Base-by-base conservation (phyloP, 2,797 vertebrate species). In the Megalops cyprinoides region DNA sequence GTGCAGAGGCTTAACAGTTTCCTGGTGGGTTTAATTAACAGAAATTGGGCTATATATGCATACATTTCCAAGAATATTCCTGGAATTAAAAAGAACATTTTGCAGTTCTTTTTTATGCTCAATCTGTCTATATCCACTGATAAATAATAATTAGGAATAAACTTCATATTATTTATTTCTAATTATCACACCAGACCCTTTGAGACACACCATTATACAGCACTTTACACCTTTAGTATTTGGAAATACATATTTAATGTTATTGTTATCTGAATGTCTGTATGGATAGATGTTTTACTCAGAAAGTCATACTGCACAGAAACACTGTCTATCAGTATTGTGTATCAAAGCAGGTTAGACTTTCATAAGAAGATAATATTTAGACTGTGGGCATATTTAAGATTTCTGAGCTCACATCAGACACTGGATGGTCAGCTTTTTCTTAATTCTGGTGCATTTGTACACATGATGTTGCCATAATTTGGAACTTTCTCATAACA, bases 21-120 rank as follows among this genome's bases (percentile, higher is more conserved):
- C 82, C 83, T 83, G 74, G 79, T 80, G 81, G 83, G 86, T 90
- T 88, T 91, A 87, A 89, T 83, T 81, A 86, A 81, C 89, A 84
- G 85, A 90, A 86, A 23, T 74, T 0, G 88, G 87, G 89, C 83
- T 81, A 81, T 39, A 85, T 79, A 84, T 67, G 69, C 84, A 71
- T 28, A 79, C 69, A 76, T 86, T 90, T 91, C 75, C 60, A 14
- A 9, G 74, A 81, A 86, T 80, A 80, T 82, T 83, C 84, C 74
- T 65, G 74, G 77, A 79, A 82, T 53, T n/a, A 82, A 76, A 25
- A 77, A 82, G 82, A 34, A 75, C 62, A 71, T 67, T 31, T 18
- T 8, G 69, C 9, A 69, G 9, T 69, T 20, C 8, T 14, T 34
- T 48, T 46, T 20, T 25, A 56, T 46, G 34, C 10, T 79, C 44